These are phyloP conservation scores for Myotis davidii DNA, from an alignment of 2,113 vertebrate species.

Conservation along the genomic window DNA sequence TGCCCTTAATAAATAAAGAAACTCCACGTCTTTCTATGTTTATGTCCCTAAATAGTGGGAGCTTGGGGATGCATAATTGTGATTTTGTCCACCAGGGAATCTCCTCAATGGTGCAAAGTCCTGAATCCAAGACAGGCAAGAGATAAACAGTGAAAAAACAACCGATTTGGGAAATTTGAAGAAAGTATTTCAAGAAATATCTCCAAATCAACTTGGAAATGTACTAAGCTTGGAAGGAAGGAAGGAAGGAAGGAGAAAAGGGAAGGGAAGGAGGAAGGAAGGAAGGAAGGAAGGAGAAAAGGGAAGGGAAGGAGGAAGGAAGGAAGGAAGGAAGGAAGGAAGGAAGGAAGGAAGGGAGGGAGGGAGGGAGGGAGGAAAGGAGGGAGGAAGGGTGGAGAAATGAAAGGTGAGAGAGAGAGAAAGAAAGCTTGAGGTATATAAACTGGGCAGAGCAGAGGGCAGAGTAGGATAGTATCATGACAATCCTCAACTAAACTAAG, in stretches of 20 bases:
- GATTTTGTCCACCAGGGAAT: not conserved
- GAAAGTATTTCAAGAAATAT: not conserved
- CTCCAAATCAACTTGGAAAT: slow-evolving; percentile 37
- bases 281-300: fast-evolving
- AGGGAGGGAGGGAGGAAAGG: not conserved
- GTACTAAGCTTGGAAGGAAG: not conserved
- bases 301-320: fast-evolving
- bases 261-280: no score
- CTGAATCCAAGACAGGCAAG: not conserved
- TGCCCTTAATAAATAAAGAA: slow-evolving; percentile 19
- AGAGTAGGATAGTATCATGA: no score
- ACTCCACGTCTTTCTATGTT: not conserved
- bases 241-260: not conserved
- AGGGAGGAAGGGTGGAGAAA: fast-evolving
- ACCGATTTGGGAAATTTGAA: not conserved
- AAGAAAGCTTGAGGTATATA: not conserved
- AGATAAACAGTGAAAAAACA: slow-evolving; percentile 31
- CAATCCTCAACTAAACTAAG: not conserved
- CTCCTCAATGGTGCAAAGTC: not conserved
- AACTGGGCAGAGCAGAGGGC: not conserved
- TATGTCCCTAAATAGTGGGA: not conserved
- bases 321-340: not conserved
- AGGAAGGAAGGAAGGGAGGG: fast-evolving
- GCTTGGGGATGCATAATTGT: not conserved
- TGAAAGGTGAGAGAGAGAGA: no score